Base-by-base conservation (phyloP, 2,797 vertebrate species). In the Enteromius radiatus region DNA sequence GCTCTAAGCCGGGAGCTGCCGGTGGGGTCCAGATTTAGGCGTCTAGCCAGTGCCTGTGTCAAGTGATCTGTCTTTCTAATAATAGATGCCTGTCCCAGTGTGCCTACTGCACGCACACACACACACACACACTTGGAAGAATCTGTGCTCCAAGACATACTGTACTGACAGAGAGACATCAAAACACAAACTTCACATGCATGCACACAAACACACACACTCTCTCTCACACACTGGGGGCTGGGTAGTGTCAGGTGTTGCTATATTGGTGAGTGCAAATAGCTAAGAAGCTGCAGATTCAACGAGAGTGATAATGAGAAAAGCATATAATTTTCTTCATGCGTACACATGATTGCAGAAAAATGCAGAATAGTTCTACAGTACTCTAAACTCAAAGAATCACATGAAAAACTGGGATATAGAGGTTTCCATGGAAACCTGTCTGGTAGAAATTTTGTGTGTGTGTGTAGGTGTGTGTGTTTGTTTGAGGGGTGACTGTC, bases 351-450 rank as follows among this genome's bases (percentile, higher is more conserved):
- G 21, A 23, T 52, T 26, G 63, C 74, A 68, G 19, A 80, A 10
- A 69, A 47, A 54, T 41, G 61, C 36, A 8, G 41, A 38, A n/a
- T 76, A 36, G 45, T 67, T 71, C 61, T 81, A 88, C 64, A 86
- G 69, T 61, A 63, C 73, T 78, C 38, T 77, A 82, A 64, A 86
- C 86, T 79, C 80, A 83, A 86, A 67, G 76, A 78, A 86, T 85
- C 64, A 65, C 80, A 81, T 73, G 71, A 75, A 81, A 78, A 83
- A 82, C 80, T 81, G 75, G 81, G 69, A 76, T 84, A 86, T 85
- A 87, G 88, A 87, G 84, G 88, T 89, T 86, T 83, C 88, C 86
- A 87, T 87, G 85, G 86, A 84, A 89, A 89, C 88, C 85, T 59
- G 78, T 86, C 86, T 88, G 84, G 83, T 84, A 83, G 82, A 78